Evolutionary conservation across 2,888 invertebrate genomes (phyloP).

Genomic region (Drosophila leonis): DNA sequence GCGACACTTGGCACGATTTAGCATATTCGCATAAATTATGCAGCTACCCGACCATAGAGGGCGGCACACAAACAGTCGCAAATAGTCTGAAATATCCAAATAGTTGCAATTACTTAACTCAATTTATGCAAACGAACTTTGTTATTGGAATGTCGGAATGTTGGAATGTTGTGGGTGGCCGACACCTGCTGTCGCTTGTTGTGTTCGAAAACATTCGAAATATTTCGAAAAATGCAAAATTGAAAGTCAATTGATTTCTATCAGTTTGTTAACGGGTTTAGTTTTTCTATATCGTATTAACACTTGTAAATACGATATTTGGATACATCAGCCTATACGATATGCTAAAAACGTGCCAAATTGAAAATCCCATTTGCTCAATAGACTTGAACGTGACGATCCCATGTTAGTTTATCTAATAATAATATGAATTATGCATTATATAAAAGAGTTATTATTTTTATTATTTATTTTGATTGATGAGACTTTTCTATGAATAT

Average conservation of each 20-base stretch:
- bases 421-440: not conserved
- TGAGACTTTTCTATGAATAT: not conserved
- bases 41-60: constrained; percentile 26
- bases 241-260: not conserved
- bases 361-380: constrained; percentile 10
- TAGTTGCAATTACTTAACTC: constrained; percentile 44
- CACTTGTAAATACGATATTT: too few relatives aligned
- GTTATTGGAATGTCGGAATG: constrained; percentile 18
- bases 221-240: constrained; percentile 39
- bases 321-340: not conserved
- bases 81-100: not conserved
- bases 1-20: constrained; percentile 42
- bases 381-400: constrained; percentile 39
- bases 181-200: constrained; percentile 51
- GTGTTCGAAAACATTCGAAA: constrained; percentile 28
- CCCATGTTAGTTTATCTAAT: not conserved
- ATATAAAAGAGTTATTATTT: too few relatives aligned
- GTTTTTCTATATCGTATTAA: too few relatives aligned
- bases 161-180: constrained; percentile 45
- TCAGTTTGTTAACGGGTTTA: constrained; percentile 5
- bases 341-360: constrained; percentile 34
- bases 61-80: constrained; percentile 2
- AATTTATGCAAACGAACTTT: constrained; percentile 56
- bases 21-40: constrained; percentile 73
- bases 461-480: not conserved